Percentiles rank a stretch among this genome's conserved stretches.
Evolutionary conservation across 2,113 vertebrate species (phyloP).

Genomic region (Pelecanoides urinatrix): DNA sequence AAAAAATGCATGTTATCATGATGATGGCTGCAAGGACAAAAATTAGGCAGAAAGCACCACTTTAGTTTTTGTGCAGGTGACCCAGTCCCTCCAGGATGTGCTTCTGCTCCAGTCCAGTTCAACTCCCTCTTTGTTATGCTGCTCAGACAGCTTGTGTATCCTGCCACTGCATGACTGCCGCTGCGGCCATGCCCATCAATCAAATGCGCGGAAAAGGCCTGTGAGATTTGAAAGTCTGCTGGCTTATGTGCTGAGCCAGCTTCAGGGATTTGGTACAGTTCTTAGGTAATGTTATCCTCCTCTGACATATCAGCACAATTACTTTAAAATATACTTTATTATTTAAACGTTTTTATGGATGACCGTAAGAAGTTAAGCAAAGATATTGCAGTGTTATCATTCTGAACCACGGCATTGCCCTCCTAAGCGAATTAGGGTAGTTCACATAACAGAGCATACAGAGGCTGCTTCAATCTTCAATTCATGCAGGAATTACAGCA

Average conservation of each 20-base stretch:
- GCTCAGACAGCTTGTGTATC: background rate
- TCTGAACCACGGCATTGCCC: background rate
- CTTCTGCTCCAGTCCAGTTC: background rate
- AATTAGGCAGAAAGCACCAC: background rate
- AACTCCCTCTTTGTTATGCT: background rate
- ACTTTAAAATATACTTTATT: background rate
- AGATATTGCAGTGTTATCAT: background rate
- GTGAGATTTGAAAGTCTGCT: background rate
- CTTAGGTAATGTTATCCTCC: background rate
- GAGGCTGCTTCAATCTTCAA: background rate
- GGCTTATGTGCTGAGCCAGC: background rate
- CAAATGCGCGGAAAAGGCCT: background rate
- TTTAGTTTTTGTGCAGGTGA: background rate
- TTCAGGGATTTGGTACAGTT: background rate
- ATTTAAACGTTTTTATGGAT: background rate
- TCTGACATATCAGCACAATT: background rate
- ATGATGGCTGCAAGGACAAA: background rate
- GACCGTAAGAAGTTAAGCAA: background rate
- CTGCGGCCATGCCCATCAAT: background rate
- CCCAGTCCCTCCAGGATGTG: background rate
- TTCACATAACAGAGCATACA: background rate
- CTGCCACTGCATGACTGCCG: background rate
- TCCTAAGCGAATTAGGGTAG: background rate
- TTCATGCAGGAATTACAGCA: background rate
- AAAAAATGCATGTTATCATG: background rate